Evolutionary conservation across 64 coral and sea anemone species (phyloP).

Genomic region (Porites lutea): DNA sequence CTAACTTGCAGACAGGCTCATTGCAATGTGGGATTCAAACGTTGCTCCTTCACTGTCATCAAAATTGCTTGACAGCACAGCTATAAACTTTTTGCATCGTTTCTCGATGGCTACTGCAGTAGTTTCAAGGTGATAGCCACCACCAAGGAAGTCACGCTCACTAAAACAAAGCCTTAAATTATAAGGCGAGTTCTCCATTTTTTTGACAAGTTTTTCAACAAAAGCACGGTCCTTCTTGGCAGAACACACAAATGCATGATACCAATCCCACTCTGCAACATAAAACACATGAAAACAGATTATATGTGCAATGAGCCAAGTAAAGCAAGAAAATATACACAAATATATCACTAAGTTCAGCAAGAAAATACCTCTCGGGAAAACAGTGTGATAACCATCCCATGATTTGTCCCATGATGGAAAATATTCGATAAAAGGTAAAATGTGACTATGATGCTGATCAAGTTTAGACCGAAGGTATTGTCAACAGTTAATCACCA

Average conservation of each 20-base stretch:
- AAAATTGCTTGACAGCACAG: conserved; percentile 5
- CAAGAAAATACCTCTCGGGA: too few relatives aligned
- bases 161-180: conserved; percentile 4
- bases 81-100: conserved; percentile 27
- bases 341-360: too few relatives aligned
- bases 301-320: background rate
- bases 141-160: conserved; percentile 26
- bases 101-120: conserved; percentile 14
- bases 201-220: conserved; percentile 1
- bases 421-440: too few relatives aligned
- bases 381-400: too few relatives aligned
- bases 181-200: background rate
- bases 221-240: background rate
- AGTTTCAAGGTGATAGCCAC: conserved; percentile 7
- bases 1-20: conserved; percentile 14
- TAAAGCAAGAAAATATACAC: too few relatives aligned
- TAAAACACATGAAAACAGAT: background rate
- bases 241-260: conserved; percentile 32
- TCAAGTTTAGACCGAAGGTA: too few relatives aligned
- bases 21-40: conserved; percentile 27
- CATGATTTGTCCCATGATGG: too few relatives aligned
- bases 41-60: background rate
- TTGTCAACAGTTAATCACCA: too few relatives aligned
- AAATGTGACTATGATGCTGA: too few relatives aligned
- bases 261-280: background rate